Evolutionary conservation across 2,797 vertebrate genomes (phyloP), one percentile per base, ranked within the genome.

Genomic region (Rhodeus uyekii): DNA sequence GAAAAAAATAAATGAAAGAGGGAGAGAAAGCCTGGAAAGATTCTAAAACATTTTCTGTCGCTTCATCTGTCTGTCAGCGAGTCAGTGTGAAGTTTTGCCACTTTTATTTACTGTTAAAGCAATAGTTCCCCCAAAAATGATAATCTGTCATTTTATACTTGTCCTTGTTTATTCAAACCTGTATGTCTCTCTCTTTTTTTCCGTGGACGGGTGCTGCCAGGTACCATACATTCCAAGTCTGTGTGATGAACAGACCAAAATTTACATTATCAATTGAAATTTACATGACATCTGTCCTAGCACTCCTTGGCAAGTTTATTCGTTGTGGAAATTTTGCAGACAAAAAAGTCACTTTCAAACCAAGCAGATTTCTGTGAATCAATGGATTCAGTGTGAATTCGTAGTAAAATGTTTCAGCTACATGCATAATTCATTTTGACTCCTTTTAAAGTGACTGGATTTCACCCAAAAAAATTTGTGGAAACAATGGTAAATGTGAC

Each of bases 1-100:
- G 48, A 64, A 78, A 55, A 36, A 75, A 53, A 8, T n/a, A 73
- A 77, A 82, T 63, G 27, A 72, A 83, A 86, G 78, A 38, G 36
- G 13, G 19, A 67, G n/a, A 72, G 29, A 27, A 50, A 81, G 48
- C 1, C 10, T 71, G 32, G 42, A 73, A 73, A 34, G 27, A 50
- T 73, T 27, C 36, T 2, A 68, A n/a, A 69, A 44, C 34, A 82
- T 83, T 71, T 67, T 72, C 46, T 78, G 44, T 72, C 44, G 73
- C 19, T 69, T 78, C 22, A 16, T 71, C 32, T 34, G 53, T 78
- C 46, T 76, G 42, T 68, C 78, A 78, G 53, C 64, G 44, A 75
- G 50, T 78, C 32, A 78, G 42, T 76, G 50, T 71, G n/a, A 80
- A 64, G 39, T 34, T 44, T 75, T 64, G 27, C 39, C 24, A 16